These are phyloP conservation scores for Xenentodon cancila DNA, from an alignment of 2,797 vertebrate genomes.

Conservation along the genomic window DNA sequence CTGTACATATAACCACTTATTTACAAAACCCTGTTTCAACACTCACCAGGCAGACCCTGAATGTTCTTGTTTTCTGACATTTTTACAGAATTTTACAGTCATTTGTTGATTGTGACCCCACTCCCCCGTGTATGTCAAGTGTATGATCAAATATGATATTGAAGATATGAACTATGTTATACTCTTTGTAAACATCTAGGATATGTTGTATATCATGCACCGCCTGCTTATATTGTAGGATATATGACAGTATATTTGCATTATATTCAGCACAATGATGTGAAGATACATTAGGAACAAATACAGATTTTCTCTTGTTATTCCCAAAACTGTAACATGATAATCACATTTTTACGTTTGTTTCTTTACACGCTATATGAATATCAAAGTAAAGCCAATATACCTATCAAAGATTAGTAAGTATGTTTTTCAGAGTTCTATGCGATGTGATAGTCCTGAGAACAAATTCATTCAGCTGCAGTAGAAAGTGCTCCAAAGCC, in stretches of 20 bases:
- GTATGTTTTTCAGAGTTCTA: conserved; percentile 32
- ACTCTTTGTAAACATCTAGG: conserved; percentile 67
- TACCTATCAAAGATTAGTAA: conserved; percentile 60
- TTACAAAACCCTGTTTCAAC: conserved; percentile 53
- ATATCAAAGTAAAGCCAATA: conserved; percentile 49
- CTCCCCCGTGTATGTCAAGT: conserved; percentile 61
- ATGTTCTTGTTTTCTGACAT: conserved; percentile 75
- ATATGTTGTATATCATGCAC: conserved; percentile 69
- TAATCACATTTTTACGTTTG: conserved; percentile 48
- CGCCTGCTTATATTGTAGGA: conserved; percentile 74
- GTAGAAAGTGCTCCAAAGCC: conserved; percentile 31
- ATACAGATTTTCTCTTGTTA: conserved; percentile 40
- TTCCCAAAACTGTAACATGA: conserved; percentile 47
- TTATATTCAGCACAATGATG: conserved; percentile 68
- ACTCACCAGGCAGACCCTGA: conserved; percentile 79
- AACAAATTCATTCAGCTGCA: conserved; percentile 13
- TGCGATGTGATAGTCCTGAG: neutral
- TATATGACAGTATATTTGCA: conserved; percentile 75
- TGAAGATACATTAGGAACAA: conserved; percentile 61
- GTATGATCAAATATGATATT: conserved; percentile 64
- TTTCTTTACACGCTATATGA: conserved; percentile 56
- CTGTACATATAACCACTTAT: conserved; percentile 55
- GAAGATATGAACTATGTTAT: conserved; percentile 62
- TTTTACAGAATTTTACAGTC: conserved; percentile 74
- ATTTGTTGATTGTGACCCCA: conserved; percentile 65